Percentiles rank a stretch among this genome's conserved stretches.
Evolutionary conservation across 2,888 invertebrate species (phyloP).

Genomic region (Rhagonycha lutea): DNA sequence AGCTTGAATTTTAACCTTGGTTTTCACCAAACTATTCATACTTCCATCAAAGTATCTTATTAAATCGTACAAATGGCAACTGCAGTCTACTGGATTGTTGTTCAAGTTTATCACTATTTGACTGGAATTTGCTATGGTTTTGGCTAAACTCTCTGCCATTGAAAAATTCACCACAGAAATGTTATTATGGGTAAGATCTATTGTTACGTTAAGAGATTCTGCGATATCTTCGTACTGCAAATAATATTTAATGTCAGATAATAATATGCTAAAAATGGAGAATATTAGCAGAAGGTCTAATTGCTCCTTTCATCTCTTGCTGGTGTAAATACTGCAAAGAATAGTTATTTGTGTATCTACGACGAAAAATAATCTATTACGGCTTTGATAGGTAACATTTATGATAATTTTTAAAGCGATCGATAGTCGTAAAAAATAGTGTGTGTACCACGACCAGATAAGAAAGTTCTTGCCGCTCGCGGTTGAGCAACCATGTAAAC

Average conservation of each 20-base stretch:
- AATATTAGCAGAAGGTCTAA: no score
- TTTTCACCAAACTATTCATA: slow-evolving; percentile 46
- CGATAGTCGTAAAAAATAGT: no score
- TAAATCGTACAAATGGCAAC: slow-evolving; percentile 62
- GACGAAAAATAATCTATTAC: no score
- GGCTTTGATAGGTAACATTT: no score
- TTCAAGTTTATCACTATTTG: slow-evolving; percentile 52
- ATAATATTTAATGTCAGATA: neutral
- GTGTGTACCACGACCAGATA: no score
- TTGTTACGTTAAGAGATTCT: neutral
- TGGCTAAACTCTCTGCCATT: neutral
- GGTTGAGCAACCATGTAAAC: no score
- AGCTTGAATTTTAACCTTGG: slow-evolving; percentile 32
- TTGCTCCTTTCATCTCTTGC: no score
- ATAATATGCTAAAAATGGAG: no score
- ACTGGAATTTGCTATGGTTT: neutral
- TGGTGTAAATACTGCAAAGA: no score
- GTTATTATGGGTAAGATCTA: slow-evolving; percentile 70
- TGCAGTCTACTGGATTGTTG: slow-evolving; percentile 66
- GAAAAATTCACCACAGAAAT: slow-evolving; percentile 54
- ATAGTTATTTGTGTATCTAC: no score
- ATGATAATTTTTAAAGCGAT: no score
- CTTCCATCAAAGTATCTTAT: slow-evolving; percentile 58
- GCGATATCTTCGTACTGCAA: neutral
- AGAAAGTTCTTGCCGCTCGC: no score